These are phyloP conservation scores for Leptopilina myrica DNA, from an alignment of 2,888 invertebrate species.

Conservation along the genomic window DNA sequence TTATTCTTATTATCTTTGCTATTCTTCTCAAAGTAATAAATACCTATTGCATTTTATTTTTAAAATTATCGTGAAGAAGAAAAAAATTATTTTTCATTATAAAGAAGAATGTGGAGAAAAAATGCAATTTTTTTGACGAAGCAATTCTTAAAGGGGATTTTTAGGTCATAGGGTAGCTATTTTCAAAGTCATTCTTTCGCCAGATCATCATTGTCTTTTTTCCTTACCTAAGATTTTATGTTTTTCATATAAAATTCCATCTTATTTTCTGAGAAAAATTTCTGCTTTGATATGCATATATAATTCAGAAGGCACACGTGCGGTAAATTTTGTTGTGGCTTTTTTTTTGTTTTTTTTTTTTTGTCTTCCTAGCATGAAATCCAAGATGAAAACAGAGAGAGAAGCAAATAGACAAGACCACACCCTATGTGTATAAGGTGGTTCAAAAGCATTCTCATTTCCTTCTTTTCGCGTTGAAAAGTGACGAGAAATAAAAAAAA, in stretches of 20 bases:
- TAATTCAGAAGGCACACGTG: slow-evolving; percentile 25
- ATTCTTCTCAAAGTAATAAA: too few species aligned
- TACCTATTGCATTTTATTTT: too few species aligned
- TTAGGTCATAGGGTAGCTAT: background rate
- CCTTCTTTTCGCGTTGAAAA: slow-evolving; percentile 44
- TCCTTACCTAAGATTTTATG: slow-evolving; percentile 1
- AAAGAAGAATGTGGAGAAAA: too few species aligned
- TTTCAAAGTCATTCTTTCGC: background rate
- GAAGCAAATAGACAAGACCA: slow-evolving; percentile 16
- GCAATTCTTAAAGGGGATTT: too few species aligned
- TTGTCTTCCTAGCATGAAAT: slow-evolving; percentile 19
- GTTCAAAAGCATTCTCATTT: slow-evolving; percentile 47
- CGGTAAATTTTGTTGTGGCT: slow-evolving; percentile 12
- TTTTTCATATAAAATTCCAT: slow-evolving; percentile 7
- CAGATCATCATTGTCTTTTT: background rate
- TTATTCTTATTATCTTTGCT: too few species aligned
- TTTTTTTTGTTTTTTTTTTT: slow-evolving; percentile 2
- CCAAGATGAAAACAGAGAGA: slow-evolving; percentile 12
- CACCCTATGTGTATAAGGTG: slow-evolving; percentile 12
- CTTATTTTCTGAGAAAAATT: slow-evolving; percentile 4
- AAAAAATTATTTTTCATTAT: too few species aligned
- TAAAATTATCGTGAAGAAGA: too few species aligned
- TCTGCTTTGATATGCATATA: background rate
- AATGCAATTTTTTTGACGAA: too few species aligned
- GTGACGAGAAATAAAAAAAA: slow-evolving; percentile 49